Evolutionary conservation across 2,888 invertebrate species (phyloP), one percentile per base, ranked within the genome.

Genomic region (Carcina quercana): DNA sequence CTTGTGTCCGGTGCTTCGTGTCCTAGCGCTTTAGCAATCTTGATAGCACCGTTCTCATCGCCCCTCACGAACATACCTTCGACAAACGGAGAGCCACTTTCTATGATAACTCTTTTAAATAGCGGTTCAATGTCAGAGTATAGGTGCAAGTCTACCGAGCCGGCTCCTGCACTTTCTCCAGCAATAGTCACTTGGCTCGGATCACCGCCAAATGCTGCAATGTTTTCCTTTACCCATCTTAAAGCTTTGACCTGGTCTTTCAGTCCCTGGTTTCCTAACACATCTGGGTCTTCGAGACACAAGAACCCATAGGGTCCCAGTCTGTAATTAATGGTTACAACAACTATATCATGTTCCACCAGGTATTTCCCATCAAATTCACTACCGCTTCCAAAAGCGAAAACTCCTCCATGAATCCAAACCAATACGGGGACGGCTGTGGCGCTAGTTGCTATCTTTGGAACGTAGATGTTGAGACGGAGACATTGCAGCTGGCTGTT

Each of bases 391-490:
- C 78, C 76, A 1, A 49, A 38, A 1, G 45, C 30, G 12, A 74
- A 72, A 0, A 62, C 65, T 4, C 78, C 79, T 11, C 79, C 76
- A 13, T 72, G 50, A 35, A 78, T 69, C 69, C 70, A 78, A 2
- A 78, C 66, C 2, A 74, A 43, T 2, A 78, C 59, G 12, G 79
- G 69, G 0, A 67, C 35, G 7, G 31, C 40, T 10, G 48, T 43
- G 8, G 17, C 40, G 5, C 27, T 15, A 1, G 34, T 49, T 6
- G 51, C 50, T 3, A 32, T 38, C 4, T 55, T 46, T 12, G 65
- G 64, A 5, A 61, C 58, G 32, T 50, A 61, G 3, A 65, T 59
- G 34, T 65, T 61, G 2, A 63, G 45, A 3, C 43, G 46, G 1
- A 63, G 48, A 33, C 63, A 65, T 43, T 56, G 59, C 53, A 71